phyloP scores from a whole-genome alignment of 2,888 invertebrate species.

The Latrodectus hesperus region DNA sequence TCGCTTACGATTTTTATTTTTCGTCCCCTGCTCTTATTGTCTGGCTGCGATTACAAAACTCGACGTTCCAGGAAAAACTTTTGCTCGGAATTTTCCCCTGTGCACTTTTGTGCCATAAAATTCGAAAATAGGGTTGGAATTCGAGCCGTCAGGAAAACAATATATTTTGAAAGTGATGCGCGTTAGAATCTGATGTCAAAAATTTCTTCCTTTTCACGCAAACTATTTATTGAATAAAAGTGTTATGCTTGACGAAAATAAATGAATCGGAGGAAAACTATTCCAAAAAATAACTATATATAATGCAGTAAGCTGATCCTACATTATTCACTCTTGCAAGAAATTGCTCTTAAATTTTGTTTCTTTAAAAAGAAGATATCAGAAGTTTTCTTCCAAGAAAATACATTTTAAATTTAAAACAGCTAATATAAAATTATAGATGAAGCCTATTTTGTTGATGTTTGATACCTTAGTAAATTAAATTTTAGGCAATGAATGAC shows the following conservation, averaged over 20 bases:
- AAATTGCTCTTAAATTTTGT: too few species aligned
- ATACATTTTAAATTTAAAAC: too few species aligned
- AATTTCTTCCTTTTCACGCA: not conserved
- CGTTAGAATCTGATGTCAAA: not conserved
- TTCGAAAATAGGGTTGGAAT: constrained; percentile 2
- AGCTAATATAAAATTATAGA: too few species aligned
- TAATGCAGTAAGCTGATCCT: too few species aligned
- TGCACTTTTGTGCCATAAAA: not conserved
- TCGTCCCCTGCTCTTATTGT: not conserved
- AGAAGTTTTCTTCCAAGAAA: too few species aligned
- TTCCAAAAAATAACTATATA: too few species aligned
- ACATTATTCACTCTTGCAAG: too few species aligned
- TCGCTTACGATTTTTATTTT: not conserved
- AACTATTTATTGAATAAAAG: constrained; percentile 5
- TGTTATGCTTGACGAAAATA: not conserved
- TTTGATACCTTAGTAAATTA: too few species aligned
- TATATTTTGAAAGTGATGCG: constrained; percentile 5
- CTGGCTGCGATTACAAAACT: constrained; percentile 4
- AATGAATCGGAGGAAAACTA: too few species aligned
- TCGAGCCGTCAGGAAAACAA: constrained; percentile 2
- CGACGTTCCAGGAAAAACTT: constrained; percentile 1
- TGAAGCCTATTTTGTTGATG: too few species aligned
- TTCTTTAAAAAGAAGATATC: too few species aligned
- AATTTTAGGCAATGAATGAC: too few species aligned
- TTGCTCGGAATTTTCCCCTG: not conserved